These are phyloP conservation scores for Crocallis elinguaria DNA, from an alignment of 2,888 invertebrate species.

Conservation along the genomic window DNA sequence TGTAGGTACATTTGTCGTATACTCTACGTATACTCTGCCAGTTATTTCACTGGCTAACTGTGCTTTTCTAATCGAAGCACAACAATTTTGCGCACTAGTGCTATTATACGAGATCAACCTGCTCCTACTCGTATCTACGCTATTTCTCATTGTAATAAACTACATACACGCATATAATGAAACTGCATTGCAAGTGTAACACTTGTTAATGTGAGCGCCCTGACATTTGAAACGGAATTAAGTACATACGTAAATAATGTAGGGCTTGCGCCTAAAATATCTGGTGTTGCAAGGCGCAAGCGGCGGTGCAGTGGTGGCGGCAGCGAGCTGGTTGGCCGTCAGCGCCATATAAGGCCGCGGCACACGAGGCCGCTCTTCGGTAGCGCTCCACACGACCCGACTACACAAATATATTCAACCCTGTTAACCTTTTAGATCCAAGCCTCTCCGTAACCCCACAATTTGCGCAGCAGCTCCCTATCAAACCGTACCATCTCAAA, in stretches of 20 bases:
- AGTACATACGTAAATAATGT: constrained; percentile 62
- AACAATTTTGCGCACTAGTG: too few species aligned
- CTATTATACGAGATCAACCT: too few species aligned
- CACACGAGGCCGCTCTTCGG: constrained; percentile 64
- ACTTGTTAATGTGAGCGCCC: constrained; percentile 44
- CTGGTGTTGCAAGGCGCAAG: constrained; percentile 57
- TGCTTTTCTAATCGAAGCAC: too few species aligned
- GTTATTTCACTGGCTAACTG: too few species aligned
- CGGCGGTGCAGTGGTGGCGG: constrained; percentile 3
- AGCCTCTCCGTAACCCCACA: constrained; percentile 41
- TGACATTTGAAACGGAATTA: constrained; percentile 60
- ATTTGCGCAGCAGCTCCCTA: constrained; percentile 44
- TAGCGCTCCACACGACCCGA: constrained; percentile 35
- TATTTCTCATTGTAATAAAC: constrained; percentile 11
- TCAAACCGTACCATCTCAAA: constrained; percentile 45
- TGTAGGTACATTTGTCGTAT: too few species aligned
- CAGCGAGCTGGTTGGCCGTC: constrained; percentile 63
- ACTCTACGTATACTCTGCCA: too few species aligned
- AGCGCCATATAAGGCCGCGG: constrained; percentile 70
- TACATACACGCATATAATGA: too few species aligned
- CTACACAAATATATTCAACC: constrained; percentile 50
- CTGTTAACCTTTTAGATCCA: constrained; percentile 45
- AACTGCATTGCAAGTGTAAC: constrained; percentile 34
- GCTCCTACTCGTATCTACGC: neutral
- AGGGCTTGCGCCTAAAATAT: constrained; percentile 70